phyloP scores from a whole-genome alignment of 2,888 invertebrate genomes.

The Cryptus armator region DNA sequence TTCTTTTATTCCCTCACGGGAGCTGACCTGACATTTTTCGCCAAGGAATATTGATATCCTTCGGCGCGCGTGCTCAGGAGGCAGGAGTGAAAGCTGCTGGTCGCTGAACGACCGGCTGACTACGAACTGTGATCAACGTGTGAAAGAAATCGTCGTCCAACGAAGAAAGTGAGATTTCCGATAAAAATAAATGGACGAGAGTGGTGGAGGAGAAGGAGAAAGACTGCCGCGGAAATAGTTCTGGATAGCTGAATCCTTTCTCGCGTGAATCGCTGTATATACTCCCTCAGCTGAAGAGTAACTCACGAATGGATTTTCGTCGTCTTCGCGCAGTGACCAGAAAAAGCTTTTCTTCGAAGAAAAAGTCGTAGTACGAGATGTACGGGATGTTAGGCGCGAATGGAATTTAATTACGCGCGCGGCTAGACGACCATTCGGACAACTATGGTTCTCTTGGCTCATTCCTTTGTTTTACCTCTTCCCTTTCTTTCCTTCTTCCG shows the following conservation, averaged over 20 bases:
- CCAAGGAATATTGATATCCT: conserved; percentile 79
- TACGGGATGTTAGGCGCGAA: conserved; percentile 68
- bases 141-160: conserved; percentile 37
- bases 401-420: conserved; percentile 78
- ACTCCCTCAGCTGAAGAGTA: conserved; percentile 31
- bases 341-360: conserved; percentile 37
- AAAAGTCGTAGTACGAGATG: conserved; percentile 40
- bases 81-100: conserved; percentile 56
- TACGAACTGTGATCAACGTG: conserved; percentile 27
- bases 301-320: conserved; percentile 53
- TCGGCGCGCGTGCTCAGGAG: conserved; percentile 48
- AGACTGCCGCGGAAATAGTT: conserved; percentile 48
- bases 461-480: conserved; percentile 10
- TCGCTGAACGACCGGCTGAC: conserved; percentile 37
- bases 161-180: conserved; percentile 67
- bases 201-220: conserved; percentile 42
- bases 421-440: conserved; percentile 59
- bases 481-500: conserved; percentile 10
- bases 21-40: conserved; percentile 80
- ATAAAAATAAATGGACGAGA: conserved; percentile 55
- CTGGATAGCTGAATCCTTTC: conserved; percentile 62
- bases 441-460: conserved; percentile 2
- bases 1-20: conserved; percentile 67
- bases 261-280: conserved; percentile 41
- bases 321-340: conserved; percentile 41